phyloP scores from a whole-genome alignment of 1,140 invertebrate genomes.

The Penaeus indicus region DNA sequence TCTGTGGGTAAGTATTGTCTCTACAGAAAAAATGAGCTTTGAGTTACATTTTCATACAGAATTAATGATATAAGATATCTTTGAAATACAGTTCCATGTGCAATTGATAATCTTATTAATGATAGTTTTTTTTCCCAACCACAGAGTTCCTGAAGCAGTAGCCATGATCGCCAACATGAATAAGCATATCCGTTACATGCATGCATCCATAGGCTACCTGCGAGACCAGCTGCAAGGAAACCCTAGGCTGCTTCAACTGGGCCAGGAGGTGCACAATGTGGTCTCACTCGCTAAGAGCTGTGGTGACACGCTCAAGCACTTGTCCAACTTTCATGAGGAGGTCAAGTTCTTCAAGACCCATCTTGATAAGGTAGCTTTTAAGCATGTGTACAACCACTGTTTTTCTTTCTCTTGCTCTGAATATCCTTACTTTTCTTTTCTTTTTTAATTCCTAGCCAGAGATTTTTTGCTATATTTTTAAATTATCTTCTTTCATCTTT shows the following conservation, averaged over 20 bases:
- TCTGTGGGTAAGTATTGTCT: too few species aligned
- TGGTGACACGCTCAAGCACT: slow-evolving; percentile 53
- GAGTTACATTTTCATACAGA: too few species aligned
- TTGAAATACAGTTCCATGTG: too few species aligned
- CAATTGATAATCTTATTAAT: not conserved
- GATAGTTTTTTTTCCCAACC: slow-evolving; percentile 6
- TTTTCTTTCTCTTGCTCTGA: not conserved
- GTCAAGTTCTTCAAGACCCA: slow-evolving; percentile 65
- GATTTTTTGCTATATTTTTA: not conserved
- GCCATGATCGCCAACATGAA: slow-evolving; percentile 71
- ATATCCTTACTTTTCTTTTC: too few species aligned
- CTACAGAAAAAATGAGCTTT: too few species aligned
- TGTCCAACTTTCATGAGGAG: slow-evolving; percentile 60
- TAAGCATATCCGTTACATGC: slow-evolving; percentile 71
- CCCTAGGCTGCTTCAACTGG: slow-evolving; percentile 69
- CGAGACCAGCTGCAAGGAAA: slow-evolving; percentile 70
- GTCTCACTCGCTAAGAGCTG: slow-evolving; percentile 52
- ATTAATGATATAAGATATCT: too few species aligned
- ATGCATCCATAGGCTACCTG: slow-evolving; percentile 70
- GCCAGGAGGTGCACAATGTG: slow-evolving; percentile 67
- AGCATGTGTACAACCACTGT: too few species aligned
- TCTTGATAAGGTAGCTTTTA: slow-evolving; percentile 64
- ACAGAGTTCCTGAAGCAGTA: slow-evolving; percentile 71
- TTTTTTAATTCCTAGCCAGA: not conserved
- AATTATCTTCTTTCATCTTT: too few species aligned